Base-by-base conservation (phyloP, 1,140 invertebrate species). In the Neodiprion virginianus region DNA sequence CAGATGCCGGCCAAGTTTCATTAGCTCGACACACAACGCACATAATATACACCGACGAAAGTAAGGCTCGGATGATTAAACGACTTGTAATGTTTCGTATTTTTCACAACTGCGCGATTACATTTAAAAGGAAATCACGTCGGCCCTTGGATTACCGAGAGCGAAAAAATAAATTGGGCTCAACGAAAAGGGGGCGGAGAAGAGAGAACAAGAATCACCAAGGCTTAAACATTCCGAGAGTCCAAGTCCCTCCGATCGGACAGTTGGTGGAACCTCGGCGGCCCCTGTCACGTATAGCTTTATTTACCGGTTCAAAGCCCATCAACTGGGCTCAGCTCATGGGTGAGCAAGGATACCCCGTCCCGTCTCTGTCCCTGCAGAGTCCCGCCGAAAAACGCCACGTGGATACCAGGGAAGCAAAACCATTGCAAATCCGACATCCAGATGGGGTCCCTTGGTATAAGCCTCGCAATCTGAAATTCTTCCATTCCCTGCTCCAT, bases 271-370 rank as follows among this genome's bases (percentile, higher is more conserved):
- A 61, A 8, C 53, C 53, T n/a, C n/a, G 11, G 53, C 8, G 11
- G 53, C 53, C 53, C 53, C 53, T 61, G 53, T 61, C 53, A 61
- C 53, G 53, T 61, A 61, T 11, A 61, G 53, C 53, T 61, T 61
- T 61, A 61, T 61, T 61, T 61, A 61, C 53, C n/a, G 53, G 53
- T 11, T 2, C 53, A 61, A n/a, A 61, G 53, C 53, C 11, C 53
- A 61, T 61, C 53, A 61, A 61, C 53, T 61, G 53, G 53, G n/a
- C 53, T 61, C 11, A 61, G 53, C 53, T 61, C n/a, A 61, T 61
- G 53, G 53, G 53, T 61, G 53, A 61, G 53, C n/a, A 8, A 61
- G 53, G 53, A 61, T 12, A 61, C 53, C 53, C 53, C 53, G 8
- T 61, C 53, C 53, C 7, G 53, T 61, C 53, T 61, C n/a, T 11